These are phyloP conservation scores for Lycocorax pyrrhopterus DNA, from an alignment of 2,113 vertebrate species.

Conservation along the genomic window DNA sequence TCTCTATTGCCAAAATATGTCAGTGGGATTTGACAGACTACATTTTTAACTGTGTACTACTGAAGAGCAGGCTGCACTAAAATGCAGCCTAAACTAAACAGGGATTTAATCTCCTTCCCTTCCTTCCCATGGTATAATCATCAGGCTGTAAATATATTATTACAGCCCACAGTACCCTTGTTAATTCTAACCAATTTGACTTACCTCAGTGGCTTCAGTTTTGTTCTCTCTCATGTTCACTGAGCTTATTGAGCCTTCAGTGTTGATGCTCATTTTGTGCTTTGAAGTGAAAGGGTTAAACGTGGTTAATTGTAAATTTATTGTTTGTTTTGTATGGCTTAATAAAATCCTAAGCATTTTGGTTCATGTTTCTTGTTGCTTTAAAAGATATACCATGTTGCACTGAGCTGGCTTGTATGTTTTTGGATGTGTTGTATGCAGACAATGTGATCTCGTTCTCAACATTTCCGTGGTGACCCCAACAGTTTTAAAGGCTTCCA, in stretches of 20 bases:
- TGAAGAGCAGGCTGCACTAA: neutral
- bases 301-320: neutral
- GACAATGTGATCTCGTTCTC: neutral
- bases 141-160: neutral
- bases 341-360: neutral
- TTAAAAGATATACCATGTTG: neutral
- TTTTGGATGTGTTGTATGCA: neutral
- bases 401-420: neutral
- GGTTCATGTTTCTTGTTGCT: neutral
- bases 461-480: neutral
- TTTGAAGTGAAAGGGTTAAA: conserved; percentile 12
- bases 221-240: neutral
- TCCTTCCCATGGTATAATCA: neutral
- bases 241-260: neutral
- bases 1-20: conserved; percentile 39
- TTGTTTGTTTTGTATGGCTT: neutral
- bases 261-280: neutral
- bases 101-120: neutral
- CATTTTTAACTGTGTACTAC: conserved; percentile 22
- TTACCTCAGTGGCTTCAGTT: neutral
- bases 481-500: neutral
- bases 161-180: neutral
- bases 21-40: conserved; percentile 1
- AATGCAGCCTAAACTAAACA: neutral
- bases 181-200: neutral